phyloP scores from a whole-genome alignment of 2,888 invertebrate species.

The Iselma pallidipennis region DNA sequence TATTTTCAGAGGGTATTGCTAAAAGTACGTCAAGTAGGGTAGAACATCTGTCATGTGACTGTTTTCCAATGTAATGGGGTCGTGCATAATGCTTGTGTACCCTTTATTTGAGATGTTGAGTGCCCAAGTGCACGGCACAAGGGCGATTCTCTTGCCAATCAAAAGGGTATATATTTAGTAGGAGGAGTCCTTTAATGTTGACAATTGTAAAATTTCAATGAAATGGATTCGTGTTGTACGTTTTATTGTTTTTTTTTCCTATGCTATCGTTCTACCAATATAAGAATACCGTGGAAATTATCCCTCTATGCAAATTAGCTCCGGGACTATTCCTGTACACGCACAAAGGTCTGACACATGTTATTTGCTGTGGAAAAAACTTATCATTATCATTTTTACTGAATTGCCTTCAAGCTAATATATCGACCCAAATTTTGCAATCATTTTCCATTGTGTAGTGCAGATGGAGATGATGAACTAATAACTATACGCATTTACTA shows the following conservation, averaged over 20 bases:
- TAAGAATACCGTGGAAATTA: slow-evolving; percentile 7
- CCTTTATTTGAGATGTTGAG: slow-evolving; percentile 40
- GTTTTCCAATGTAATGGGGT: slow-evolving; percentile 40
- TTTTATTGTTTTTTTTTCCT: slow-evolving; percentile 1
- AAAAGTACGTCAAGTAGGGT: slow-evolving; percentile 24
- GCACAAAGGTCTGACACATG: slow-evolving; percentile 19
- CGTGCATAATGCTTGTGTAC: slow-evolving; percentile 36
- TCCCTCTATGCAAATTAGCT: slow-evolving; percentile 21
- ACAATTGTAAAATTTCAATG: slow-evolving; percentile 30
- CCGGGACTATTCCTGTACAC: slow-evolving; percentile 17
- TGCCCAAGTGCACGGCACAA: slow-evolving; percentile 32
- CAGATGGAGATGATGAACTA: not conserved
- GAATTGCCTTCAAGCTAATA: slow-evolving; percentile 16
- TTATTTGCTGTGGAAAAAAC: slow-evolving; percentile 18
- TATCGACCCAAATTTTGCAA: slow-evolving; percentile 19
- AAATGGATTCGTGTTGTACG: slow-evolving; percentile 11
- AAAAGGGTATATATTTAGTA: slow-evolving; percentile 38
- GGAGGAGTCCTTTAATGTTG: slow-evolving; percentile 37
- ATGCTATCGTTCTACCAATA: not conserved
- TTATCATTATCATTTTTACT: slow-evolving; percentile 14
- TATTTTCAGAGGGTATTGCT: not conserved
- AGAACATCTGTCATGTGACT: slow-evolving; percentile 42
- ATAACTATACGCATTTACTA: too few relatives aligned
- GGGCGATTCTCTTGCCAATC: slow-evolving; percentile 37
- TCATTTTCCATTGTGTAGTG: slow-evolving; percentile 1